Conservation (phyloP, 2,797 vertebrate species). For the Distichodus sexfasciatus region DNA sequence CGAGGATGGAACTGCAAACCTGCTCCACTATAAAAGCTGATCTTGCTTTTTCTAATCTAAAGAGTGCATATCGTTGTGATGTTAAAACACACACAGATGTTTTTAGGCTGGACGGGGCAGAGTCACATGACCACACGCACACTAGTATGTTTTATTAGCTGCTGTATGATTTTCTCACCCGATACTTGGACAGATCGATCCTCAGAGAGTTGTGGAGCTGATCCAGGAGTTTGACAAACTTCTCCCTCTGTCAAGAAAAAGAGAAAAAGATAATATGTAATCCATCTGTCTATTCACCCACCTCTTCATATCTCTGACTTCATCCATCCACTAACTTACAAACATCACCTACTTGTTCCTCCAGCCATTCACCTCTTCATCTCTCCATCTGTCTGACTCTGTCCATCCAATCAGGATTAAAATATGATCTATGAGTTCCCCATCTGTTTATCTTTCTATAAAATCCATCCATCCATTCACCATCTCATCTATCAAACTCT, state of each 20-base stretch:
- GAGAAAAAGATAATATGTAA: background rate
- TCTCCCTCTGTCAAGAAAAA: slow-evolving; percentile 85
- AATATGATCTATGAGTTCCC: background rate
- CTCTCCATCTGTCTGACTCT: background rate
- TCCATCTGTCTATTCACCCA: background rate
- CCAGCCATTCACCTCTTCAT: too few species aligned
- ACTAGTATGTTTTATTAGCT: background rate
- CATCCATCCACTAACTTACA: too few species aligned
- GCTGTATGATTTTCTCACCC: slow-evolving; percentile 74
- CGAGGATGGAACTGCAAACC: too few species aligned
- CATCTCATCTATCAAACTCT: background rate
- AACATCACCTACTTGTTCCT: too few species aligned
- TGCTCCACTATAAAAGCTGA: too few species aligned
- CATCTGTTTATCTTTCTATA: background rate
- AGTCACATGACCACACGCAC: too few species aligned
- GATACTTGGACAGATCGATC: slow-evolving; percentile 97
- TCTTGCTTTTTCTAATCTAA: too few species aligned
- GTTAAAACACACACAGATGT: too few species aligned
- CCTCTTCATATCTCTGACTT: background rate
- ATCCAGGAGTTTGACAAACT: slow-evolving; percentile 96
- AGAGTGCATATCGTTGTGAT: too few species aligned
- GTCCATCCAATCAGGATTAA: too few species aligned
- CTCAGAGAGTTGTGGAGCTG: slow-evolving; percentile 96
- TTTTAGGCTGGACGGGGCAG: too few species aligned
- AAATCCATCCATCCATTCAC: background rate